Evolutionary conservation across 92 coral and sea anemone species (phyloP).

Genomic region (Epizoanthus illoricatus): DNA sequence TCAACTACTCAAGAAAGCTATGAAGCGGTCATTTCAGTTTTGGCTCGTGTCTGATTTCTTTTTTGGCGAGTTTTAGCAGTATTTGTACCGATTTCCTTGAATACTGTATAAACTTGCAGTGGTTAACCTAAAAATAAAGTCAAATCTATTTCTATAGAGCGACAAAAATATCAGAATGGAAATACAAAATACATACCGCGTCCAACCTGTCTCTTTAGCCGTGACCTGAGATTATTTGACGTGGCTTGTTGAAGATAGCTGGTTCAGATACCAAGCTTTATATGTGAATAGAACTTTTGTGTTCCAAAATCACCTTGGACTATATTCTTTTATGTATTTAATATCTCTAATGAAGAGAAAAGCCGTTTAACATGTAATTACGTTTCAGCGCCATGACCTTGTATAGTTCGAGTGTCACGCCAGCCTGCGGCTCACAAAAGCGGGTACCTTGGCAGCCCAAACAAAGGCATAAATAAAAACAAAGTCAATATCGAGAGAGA

Average conservation of each 20-base stretch:
- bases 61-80: background rate
- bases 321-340: slow-evolving; percentile 15
- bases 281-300: background rate
- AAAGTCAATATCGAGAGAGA: slow-evolving; percentile 20
- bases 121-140: slow-evolving; percentile 21
- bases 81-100: background rate
- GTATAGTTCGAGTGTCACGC: slow-evolving; percentile 18
- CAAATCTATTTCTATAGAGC: slow-evolving; percentile 28
- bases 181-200: background rate
- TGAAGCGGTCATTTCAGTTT: background rate
- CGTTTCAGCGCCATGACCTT: background rate
- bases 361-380: slow-evolving; percentile 10
- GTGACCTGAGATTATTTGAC: slow-evolving; percentile 1
- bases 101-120: background rate
- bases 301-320: background rate
- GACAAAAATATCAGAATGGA: slow-evolving; percentile 13
- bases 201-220: background rate
- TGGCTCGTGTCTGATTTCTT: background rate
- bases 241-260: background rate
- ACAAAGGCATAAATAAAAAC: slow-evolving; percentile 14
- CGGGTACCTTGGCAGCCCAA: background rate
- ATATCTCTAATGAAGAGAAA: slow-evolving; percentile 28
- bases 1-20: background rate
- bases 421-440: background rate
- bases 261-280: background rate